phyloP scores from a whole-genome alignment of 1,140 invertebrate genomes.

The Trissolcus basalis region DNA sequence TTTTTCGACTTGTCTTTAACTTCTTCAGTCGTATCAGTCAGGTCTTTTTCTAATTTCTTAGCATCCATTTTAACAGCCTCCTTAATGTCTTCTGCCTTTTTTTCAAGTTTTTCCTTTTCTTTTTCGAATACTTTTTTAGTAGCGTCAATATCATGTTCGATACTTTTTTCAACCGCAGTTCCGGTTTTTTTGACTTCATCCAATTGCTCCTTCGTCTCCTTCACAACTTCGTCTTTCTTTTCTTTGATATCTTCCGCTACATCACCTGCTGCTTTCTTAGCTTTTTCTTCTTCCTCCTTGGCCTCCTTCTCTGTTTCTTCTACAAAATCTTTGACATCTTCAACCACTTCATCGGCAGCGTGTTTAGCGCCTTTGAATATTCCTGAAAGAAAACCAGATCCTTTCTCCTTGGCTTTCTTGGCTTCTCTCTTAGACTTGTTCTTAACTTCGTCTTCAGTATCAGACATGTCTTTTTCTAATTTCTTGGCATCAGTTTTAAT shows the following conservation, averaged over 20 bases:
- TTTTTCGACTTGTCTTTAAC: background rate
- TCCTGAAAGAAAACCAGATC: slow-evolving; percentile 40
- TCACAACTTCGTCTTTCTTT: background rate
- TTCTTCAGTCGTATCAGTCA: too few relatives aligned
- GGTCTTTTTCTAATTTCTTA: too few relatives aligned
- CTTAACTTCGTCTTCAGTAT: too few relatives aligned
- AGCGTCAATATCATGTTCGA: too few relatives aligned
- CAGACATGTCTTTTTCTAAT: too few relatives aligned
- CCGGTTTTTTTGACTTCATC: too few relatives aligned
- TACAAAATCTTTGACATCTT: slow-evolving; percentile 15
- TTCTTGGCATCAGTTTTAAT: too few relatives aligned
- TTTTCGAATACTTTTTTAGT: too few relatives aligned
- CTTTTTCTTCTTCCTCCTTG: background rate
- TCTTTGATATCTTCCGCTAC: slow-evolving; percentile 41
- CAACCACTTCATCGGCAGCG: slow-evolving; percentile 7
- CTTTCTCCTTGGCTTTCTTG: slow-evolving; percentile 63
- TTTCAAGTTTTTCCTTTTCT: too few relatives aligned
- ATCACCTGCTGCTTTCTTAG: slow-evolving; percentile 19
- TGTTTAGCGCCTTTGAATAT: slow-evolving; percentile 63
- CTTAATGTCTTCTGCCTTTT: too few relatives aligned
- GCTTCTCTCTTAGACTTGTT: slow-evolving; percentile 38
- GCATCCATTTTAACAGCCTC: too few relatives aligned
- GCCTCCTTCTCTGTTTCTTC: background rate
- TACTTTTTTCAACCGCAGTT: too few relatives aligned
- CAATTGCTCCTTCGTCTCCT: background rate